Evolutionary conservation across 2,888 invertebrate species (phyloP).

Genomic region (Dryomyza anilis): DNA sequence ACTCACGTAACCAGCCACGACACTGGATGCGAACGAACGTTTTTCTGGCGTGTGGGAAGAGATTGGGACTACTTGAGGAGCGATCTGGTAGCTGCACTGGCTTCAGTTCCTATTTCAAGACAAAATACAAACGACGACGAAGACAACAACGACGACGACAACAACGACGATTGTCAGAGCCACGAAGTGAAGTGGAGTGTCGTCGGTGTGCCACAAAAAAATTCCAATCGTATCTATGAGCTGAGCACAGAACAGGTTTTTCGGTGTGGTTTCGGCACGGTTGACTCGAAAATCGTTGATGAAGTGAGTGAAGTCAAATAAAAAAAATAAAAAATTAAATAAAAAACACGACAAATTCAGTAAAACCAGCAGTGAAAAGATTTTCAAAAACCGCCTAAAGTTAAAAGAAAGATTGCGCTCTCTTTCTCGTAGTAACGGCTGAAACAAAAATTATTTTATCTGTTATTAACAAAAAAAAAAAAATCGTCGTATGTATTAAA

Average conservation of each 20-base stretch:
- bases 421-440: background rate
- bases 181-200: too few relatives aligned
- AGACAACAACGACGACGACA: too few relatives aligned
- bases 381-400: slow-evolving; percentile 1
- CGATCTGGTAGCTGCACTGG: slow-evolving; percentile 62
- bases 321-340: too few relatives aligned
- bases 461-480: too few relatives aligned
- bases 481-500: background rate
- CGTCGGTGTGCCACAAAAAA: slow-evolving; percentile 15
- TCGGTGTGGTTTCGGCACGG: slow-evolving; percentile 7
- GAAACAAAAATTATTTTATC: background rate
- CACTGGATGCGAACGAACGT: slow-evolving; percentile 32
- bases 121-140: slow-evolving; percentile 60
- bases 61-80: slow-evolving; percentile 62
- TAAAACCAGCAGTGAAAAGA: slow-evolving; percentile 16
- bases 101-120: slow-evolving; percentile 62
- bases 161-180: slow-evolving; percentile 7
- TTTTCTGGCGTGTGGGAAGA: slow-evolving; percentile 58
- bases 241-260: slow-evolving; percentile 25
- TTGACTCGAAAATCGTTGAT: background rate
- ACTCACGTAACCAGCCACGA: slow-evolving; percentile 23
- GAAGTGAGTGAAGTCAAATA: too few relatives aligned
- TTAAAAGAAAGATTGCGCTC: background rate
- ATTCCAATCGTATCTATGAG: slow-evolving; percentile 24
- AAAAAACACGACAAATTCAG: slow-evolving; percentile 9